These are phyloP conservation scores for Opisthocomus hoazin DNA, from an alignment of 2,113 vertebrate genomes.

Conservation along the genomic window DNA sequence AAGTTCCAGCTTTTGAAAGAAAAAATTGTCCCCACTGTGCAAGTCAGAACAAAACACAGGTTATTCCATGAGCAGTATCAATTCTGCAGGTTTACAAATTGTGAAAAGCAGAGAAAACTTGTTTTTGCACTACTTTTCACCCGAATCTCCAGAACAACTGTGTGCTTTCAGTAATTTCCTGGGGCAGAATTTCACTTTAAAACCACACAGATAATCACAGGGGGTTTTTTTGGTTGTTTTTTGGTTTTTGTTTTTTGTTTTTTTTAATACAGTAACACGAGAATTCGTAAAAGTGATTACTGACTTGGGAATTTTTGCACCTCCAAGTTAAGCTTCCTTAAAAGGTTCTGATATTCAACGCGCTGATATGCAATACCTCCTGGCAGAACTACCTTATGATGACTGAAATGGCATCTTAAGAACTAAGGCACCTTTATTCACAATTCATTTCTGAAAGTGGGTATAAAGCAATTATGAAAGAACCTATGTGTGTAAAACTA, in stretches of 20 bases:
- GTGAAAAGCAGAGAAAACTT: neutral
- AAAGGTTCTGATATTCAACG: conserved; percentile 16
- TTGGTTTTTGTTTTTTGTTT: neutral
- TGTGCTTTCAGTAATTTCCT: neutral
- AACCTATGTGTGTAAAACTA: neutral
- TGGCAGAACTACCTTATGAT: neutral
- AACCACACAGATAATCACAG: neutral
- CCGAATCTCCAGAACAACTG: neutral
- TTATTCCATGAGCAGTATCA: neutral
- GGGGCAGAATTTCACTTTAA: neutral
- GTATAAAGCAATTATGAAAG: neutral
- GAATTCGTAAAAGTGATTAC: neutral
- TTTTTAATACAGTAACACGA: neutral
- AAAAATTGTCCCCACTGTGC: neutral
- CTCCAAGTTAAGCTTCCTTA: neutral
- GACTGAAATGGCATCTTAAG: conserved; percentile 17
- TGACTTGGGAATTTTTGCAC: neutral
- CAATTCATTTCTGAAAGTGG: neutral
- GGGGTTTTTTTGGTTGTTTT: too few species aligned
- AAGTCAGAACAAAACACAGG: neutral
- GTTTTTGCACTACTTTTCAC: neutral
- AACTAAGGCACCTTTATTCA: conserved; percentile 20
- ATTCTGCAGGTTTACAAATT: neutral
- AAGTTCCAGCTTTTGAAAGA: neutral
- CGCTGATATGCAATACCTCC: neutral